These are phyloP conservation scores for Alligator mississippiensis DNA, from an alignment of 2,113 vertebrate genomes.

Conservation along the genomic window DNA sequence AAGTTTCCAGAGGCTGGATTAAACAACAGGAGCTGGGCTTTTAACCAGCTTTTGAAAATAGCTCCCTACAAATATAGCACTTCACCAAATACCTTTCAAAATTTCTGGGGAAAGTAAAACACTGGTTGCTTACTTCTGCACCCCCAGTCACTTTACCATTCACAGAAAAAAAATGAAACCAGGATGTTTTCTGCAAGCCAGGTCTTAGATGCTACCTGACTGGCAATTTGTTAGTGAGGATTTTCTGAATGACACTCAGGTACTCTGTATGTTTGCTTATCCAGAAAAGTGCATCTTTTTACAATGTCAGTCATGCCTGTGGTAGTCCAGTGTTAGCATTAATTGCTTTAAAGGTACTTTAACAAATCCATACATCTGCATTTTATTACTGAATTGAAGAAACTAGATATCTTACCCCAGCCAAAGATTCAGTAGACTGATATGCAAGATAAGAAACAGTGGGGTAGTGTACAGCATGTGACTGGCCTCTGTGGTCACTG, in stretches of 20 bases:
- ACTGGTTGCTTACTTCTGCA: not conserved
- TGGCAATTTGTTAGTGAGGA: not conserved
- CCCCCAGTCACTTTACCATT: not conserved
- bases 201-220: not conserved
- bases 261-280: not conserved
- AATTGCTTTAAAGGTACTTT: not conserved
- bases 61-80: not conserved
- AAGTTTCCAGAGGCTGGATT: not conserved
- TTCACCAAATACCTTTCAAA: not conserved
- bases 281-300: not conserved
- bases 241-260: not conserved
- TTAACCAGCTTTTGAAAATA: not conserved
- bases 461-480: no score
- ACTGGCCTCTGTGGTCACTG: not conserved
- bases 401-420: not conserved
- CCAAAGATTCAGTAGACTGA: no score
- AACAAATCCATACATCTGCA: not conserved
- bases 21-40: not conserved
- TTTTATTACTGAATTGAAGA: not conserved
- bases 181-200: not conserved
- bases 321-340: not conserved
- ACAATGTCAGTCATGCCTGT: not conserved
- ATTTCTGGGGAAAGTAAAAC: rapidly evolving
- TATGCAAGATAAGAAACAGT: no score
- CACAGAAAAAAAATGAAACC: not conserved